These are phyloP conservation scores for Platorchestia sp. DNA, from an alignment of 1,140 invertebrate species.

Conservation along the genomic window DNA sequence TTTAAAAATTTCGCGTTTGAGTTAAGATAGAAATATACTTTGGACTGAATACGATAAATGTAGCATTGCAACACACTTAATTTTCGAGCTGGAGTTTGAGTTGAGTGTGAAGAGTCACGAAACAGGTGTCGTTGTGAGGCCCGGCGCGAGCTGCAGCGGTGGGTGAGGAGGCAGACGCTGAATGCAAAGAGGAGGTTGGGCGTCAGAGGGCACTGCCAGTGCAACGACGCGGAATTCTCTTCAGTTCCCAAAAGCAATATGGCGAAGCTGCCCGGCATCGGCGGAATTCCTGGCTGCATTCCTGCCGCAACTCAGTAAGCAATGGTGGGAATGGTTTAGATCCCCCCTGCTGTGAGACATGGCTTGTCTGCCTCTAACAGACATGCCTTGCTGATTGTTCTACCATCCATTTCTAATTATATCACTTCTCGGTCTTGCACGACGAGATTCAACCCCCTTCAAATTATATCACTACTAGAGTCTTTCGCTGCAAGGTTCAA, in stretches of 20 bases:
- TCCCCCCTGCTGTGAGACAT: slow-evolving; percentile 52
- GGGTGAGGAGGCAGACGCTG: not conserved
- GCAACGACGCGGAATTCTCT: slow-evolving; percentile 32
- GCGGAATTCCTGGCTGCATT: slow-evolving; percentile 37
- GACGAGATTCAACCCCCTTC: not conserved
- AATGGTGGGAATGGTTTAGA: slow-evolving; percentile 54
- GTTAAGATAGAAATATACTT: not conserved
- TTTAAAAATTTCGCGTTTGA: not conserved
- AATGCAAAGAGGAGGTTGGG: not conserved
- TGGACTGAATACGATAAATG: not conserved
- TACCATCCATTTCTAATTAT: slow-evolving; percentile 42
- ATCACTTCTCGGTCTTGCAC: not conserved
- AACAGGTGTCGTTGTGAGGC: not conserved
- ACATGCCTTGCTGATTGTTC: slow-evolving; percentile 52
- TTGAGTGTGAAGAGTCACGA: not conserved
- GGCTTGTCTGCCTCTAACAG: slow-evolving; percentile 42
- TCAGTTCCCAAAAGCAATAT: slow-evolving; percentile 49
- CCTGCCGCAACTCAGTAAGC: slow-evolving; percentile 37
- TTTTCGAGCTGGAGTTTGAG: not conserved
- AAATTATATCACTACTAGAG: not conserved
- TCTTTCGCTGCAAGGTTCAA: not conserved
- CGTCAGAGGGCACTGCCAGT: not conserved
- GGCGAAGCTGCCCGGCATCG: slow-evolving; percentile 48
- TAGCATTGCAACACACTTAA: not conserved
- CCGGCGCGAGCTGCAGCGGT: not conserved